These are phyloP conservation scores for Ahaetulla prasina DNA, from an alignment of 2,113 vertebrate species.

Conservation along the genomic window DNA sequence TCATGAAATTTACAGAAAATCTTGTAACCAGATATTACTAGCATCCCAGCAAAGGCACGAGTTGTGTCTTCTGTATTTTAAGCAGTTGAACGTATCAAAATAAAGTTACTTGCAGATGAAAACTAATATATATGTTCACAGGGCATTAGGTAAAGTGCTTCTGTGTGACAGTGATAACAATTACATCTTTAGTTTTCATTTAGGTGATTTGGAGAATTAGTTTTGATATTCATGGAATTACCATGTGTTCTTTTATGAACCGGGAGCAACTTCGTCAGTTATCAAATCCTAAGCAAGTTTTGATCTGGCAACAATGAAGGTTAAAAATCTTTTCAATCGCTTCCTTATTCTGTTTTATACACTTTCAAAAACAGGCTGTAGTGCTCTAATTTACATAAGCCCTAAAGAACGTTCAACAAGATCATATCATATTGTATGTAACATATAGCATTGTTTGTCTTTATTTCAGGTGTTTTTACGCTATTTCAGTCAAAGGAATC, in stretches of 20 bases:
- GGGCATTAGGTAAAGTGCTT: neutral
- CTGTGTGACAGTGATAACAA: neutral
- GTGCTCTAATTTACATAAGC: neutral
- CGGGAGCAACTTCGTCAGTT: neutral
- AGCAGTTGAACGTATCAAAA: constrained; percentile 32
- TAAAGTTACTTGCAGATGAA: constrained; percentile 20
- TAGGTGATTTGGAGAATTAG: neutral
- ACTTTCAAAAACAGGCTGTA: neutral
- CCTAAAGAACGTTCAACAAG: neutral
- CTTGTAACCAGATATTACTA: neutral
- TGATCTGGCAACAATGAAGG: neutral
- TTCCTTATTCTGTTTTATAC: neutral
- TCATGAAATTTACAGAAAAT: neutral
- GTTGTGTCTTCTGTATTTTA: neutral
- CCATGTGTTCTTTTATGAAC: constrained; percentile 25
- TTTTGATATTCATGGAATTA: constrained; percentile 15
- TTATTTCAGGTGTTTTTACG: neutral
- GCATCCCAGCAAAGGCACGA: neutral
- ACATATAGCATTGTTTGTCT: neutral
- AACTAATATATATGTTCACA: neutral
- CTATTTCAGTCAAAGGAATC: neutral
- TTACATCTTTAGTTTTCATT: constrained; percentile 1
- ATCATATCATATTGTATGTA: neutral
- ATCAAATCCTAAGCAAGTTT: neutral
- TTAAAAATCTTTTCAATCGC: neutral